These are phyloP conservation scores for Euzophera pinguis DNA, from an alignment of 2,888 invertebrate genomes.

Conservation along the genomic window DNA sequence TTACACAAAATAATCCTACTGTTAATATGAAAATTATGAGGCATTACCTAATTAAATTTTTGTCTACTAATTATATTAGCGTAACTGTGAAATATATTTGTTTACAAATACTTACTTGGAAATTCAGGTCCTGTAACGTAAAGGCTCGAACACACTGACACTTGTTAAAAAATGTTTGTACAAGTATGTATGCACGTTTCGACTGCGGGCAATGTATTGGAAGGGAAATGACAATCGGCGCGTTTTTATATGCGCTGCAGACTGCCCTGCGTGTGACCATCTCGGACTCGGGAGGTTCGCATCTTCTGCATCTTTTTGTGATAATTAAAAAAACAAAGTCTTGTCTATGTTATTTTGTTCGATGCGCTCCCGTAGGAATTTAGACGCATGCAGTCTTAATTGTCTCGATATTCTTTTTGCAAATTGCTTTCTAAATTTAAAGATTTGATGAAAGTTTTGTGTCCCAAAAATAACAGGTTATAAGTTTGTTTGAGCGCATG, in stretches of 20 bases:
- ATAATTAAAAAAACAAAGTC: not conserved
- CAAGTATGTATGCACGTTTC: conserved; percentile 58
- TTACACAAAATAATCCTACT: too few species aligned
- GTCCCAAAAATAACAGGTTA: too few species aligned
- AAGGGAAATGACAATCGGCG: conserved; percentile 55
- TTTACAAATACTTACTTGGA: conserved; percentile 55
- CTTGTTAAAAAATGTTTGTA: conserved; percentile 44
- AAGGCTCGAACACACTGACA: conserved; percentile 56
- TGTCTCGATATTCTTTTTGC: too few species aligned
- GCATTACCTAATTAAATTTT: too few species aligned
- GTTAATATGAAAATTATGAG: too few species aligned
- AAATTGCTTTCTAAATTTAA: too few species aligned
- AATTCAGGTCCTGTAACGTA: conserved; percentile 53
- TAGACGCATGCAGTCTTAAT: not conserved
- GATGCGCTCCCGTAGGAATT: not conserved
- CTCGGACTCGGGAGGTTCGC: conserved; percentile 36
- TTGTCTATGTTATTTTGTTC: not conserved
- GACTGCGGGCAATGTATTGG: conserved; percentile 72
- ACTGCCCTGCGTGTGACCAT: conserved; percentile 50
- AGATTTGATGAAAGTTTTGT: too few species aligned
- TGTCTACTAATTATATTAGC: not conserved
- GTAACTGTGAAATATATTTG: not conserved
- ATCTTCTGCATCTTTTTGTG: conserved; percentile 16
- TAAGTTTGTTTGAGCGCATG: too few species aligned
- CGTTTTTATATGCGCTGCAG: conserved; percentile 65